Evolutionary conservation across 2,888 invertebrate species (phyloP).

Genomic region (Buathra laborator): DNA sequence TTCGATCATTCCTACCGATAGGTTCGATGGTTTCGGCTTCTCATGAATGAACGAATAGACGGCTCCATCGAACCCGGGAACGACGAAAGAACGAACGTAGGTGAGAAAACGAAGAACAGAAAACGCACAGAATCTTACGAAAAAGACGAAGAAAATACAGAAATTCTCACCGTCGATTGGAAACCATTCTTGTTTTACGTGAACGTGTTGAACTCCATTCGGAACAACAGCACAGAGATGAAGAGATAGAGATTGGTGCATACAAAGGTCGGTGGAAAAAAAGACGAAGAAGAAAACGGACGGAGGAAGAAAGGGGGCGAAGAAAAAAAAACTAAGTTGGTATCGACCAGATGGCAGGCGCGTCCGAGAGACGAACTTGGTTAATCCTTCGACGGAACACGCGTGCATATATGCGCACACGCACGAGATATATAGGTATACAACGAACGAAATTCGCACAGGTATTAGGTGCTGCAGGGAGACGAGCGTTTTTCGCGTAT

Average conservation of each 20-base stretch:
- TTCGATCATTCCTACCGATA: conserved; percentile 10
- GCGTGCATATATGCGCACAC: background rate
- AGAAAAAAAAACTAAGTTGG: conserved; percentile 54
- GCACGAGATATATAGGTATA: background rate
- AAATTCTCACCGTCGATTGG: conserved; percentile 63
- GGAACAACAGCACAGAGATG: conserved; percentile 9
- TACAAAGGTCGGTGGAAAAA: conserved; percentile 38
- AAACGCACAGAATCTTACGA: background rate
- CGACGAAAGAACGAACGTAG: conserved; percentile 15
- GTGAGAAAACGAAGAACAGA: conserved; percentile 1
- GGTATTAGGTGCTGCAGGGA: conserved; percentile 57
- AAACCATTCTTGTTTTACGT: conserved; percentile 56
- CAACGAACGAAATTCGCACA: conserved; percentile 25
- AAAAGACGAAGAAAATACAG: conserved; percentile 42
- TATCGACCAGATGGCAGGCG: conserved; percentile 70
- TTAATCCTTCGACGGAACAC: conserved; percentile 41
- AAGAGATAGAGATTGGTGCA: conserved; percentile 25
- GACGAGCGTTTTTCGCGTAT: conserved; percentile 47
- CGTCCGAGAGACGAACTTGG: conserved; percentile 55
- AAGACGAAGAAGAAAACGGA: conserved; percentile 40
- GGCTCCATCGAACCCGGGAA: conserved; percentile 14
- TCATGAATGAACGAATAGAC: conserved; percentile 47
- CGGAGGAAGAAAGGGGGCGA: conserved; percentile 39
- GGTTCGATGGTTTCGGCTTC: conserved; percentile 40
- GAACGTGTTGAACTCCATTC: conserved; percentile 40